These are phyloP conservation scores for Salminus brasiliensis DNA, from an alignment of 2,113 vertebrate genomes.

Conservation along the genomic window DNA sequence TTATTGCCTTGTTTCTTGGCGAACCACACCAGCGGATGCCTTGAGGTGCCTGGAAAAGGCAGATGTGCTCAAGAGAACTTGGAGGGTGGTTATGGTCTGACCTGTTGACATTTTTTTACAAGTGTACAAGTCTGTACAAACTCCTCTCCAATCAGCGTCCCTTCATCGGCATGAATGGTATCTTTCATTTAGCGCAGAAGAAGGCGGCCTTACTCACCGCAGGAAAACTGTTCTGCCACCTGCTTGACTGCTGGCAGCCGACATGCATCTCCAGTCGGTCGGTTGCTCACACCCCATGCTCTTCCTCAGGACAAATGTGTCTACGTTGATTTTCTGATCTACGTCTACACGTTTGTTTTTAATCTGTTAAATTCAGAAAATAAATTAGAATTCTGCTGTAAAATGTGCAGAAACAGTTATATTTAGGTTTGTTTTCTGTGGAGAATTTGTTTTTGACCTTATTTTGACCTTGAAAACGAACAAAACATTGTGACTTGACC, in stretches of 20 bases:
- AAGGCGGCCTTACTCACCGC: slow-evolving; percentile 41
- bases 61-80: not conserved
- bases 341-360: not conserved
- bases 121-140: slow-evolving; percentile 53
- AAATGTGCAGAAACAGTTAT: too few relatives aligned
- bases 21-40: not conserved
- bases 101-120: slow-evolving; percentile 16
- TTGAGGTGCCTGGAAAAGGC: not conserved
- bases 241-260: slow-evolving; percentile 47
- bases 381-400: too few relatives aligned
- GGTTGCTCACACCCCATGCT: not conserved
- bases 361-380: too few relatives aligned
- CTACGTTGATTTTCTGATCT: not conserved
- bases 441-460: too few relatives aligned
- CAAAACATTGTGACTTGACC: too few relatives aligned
- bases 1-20: slow-evolving; percentile 7
- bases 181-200: slow-evolving; percentile 41
- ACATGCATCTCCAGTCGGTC: not conserved
- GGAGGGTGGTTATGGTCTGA: not conserved
- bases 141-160: slow-evolving; percentile 42
- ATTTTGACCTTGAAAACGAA: too few relatives aligned
- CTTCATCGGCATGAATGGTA: slow-evolving; percentile 43
- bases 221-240: slow-evolving; percentile 41
- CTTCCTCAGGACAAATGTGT: slow-evolving; percentile 26
- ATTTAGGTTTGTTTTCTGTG: too few relatives aligned